A percentile compares a stretch with the other conserved stretches of the same genome.
Conservation (phyloP, 2,797 vertebrate genomes). For the Spheniscus humboldti region DNA sequence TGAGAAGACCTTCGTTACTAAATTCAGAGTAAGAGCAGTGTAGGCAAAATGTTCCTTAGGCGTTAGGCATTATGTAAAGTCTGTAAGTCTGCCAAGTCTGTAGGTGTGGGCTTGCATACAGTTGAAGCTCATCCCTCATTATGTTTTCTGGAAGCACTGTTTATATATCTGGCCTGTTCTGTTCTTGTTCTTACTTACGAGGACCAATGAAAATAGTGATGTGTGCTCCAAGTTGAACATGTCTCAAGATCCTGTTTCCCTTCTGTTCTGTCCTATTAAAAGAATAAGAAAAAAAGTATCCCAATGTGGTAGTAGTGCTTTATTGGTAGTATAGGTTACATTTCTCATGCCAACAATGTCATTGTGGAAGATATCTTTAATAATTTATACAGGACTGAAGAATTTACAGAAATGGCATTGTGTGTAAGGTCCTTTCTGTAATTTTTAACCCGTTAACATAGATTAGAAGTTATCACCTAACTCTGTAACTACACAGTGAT, state of each 20-base stretch:
- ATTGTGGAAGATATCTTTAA: not conserved
- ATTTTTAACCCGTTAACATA: not conserved
- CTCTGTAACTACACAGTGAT: not conserved
- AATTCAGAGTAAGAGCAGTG: not conserved
- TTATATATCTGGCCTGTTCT: not conserved
- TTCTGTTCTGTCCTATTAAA: not conserved
- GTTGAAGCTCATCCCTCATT: not conserved
- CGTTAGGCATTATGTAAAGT: not conserved
- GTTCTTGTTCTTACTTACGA: not conserved
- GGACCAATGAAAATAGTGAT: not conserved
- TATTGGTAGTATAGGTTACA: not conserved
- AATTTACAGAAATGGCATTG: not conserved
- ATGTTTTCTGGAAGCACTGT: not conserved
- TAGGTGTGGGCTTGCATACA: not conserved
- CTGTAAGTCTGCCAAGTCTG: not conserved
- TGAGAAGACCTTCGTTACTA: not conserved
- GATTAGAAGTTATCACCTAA: not conserved
- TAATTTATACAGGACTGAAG: not conserved
- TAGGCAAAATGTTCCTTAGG: not conserved
- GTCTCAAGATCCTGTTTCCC: not conserved
- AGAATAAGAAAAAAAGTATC: not conserved
- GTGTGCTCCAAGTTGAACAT: not conserved
- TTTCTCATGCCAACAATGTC: not conserved
- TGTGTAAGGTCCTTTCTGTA: not conserved
- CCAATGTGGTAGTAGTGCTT: not conserved